These are phyloP conservation scores for Trichacis sp. DNA, from an alignment of 2,888 invertebrate genomes.

Conservation along the genomic window DNA sequence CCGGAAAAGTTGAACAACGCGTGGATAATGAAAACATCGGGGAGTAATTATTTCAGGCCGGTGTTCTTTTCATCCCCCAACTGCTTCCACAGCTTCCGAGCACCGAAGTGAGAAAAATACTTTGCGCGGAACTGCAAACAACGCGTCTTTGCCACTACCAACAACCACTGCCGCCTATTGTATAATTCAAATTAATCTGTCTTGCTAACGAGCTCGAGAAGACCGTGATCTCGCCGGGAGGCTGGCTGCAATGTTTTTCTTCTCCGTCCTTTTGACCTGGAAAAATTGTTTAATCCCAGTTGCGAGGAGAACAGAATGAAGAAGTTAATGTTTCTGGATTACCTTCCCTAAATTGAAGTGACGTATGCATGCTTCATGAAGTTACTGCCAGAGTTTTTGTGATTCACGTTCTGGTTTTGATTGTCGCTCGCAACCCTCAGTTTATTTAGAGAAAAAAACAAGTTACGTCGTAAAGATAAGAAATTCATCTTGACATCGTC, in stretches of 20 bases:
- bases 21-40: slow-evolving; percentile 9
- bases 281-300: slow-evolving; percentile 28
- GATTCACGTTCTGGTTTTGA: too few relatives aligned
- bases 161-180: slow-evolving; percentile 1
- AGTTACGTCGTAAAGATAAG: too few relatives aligned
- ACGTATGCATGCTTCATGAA: neutral
- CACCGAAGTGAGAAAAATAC: slow-evolving; percentile 18
- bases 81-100: slow-evolving; percentile 4
- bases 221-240: slow-evolving; percentile 10
- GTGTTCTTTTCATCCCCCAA: slow-evolving; percentile 6
- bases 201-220: slow-evolving; percentile 21
- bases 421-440: too few relatives aligned
- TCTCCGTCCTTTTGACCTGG: slow-evolving; percentile 12
- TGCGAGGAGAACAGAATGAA: slow-evolving; percentile 15
- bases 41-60: slow-evolving; percentile 10
- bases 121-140: slow-evolving; percentile 11
- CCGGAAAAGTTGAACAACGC: slow-evolving; percentile 1
- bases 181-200: slow-evolving; percentile 26
- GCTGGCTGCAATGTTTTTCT: slow-evolving; percentile 7
- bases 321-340: slow-evolving; percentile 10
- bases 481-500: too few relatives aligned
- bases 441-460: too few relatives aligned
- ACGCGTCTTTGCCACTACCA: neutral
- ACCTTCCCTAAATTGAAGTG: neutral
- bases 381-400: neutral